A percentile compares a stretch with the other conserved stretches of the same genome.
Evolutionary conservation across 2,113 vertebrate species (phyloP).

Genomic region (Sporophila hypoxantha): DNA sequence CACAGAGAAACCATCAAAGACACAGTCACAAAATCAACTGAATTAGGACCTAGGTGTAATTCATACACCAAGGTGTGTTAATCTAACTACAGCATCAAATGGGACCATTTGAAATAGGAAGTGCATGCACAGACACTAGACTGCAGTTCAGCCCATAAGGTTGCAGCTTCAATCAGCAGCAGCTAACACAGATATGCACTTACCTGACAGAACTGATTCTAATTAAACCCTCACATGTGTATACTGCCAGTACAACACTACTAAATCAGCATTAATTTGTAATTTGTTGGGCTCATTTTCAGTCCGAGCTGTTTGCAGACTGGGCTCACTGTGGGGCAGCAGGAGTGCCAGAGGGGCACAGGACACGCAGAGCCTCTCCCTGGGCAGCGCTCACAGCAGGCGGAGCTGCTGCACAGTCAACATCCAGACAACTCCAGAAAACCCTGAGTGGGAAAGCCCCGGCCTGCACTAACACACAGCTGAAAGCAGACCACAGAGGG

Average conservation of each 20-base stretch:
- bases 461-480: fast-evolving
- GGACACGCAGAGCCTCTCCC: not conserved
- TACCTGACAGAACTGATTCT: not conserved
- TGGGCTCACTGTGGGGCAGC: fast-evolving
- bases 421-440: fast-evolving
- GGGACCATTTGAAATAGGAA: not conserved
- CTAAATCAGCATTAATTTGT: not conserved
- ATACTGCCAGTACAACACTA: not conserved
- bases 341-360: not conserved
- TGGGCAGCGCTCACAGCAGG: fast-evolving
- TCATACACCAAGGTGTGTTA: not conserved
- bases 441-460: not conserved
- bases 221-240: not conserved
- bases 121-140: not conserved
- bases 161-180: not conserved
- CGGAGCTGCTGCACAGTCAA: fast-evolving
- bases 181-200: not conserved
- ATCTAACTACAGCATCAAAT: not conserved
- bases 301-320: not conserved
- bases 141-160: not conserved
- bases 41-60: not conserved
- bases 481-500: not conserved
- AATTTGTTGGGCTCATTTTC: not conserved
- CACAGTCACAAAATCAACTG: fast-evolving
- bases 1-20: not conserved